These are phyloP conservation scores for Lasius fuliginosus DNA, from an alignment of 2,888 invertebrate species.

Conservation along the genomic window DNA sequence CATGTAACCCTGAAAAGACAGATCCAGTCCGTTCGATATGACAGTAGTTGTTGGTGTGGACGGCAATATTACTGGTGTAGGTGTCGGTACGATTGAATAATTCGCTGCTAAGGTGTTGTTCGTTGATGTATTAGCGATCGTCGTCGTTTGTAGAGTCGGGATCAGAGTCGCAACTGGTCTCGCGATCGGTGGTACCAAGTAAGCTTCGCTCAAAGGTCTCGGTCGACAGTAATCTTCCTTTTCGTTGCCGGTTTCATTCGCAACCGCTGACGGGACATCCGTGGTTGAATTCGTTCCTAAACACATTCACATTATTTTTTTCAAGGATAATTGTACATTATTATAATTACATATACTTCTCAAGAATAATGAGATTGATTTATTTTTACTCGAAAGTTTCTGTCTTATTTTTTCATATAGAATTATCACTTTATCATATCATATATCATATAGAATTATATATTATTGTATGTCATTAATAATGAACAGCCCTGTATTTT, in stretches of 20 bases:
- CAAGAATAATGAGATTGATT: neutral
- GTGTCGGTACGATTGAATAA: constrained; percentile 81
- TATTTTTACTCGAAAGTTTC: neutral
- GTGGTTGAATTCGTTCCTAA: constrained; percentile 40
- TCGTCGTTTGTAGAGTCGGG: constrained; percentile 74
- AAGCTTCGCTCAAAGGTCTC: constrained; percentile 86
- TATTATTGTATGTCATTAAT: neutral
- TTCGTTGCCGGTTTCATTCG: constrained; percentile 73
- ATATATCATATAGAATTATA: neutral
- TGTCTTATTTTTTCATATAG: neutral
- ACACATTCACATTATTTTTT: neutral
- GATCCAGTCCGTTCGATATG: constrained; percentile 76
- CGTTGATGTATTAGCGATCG: constrained; percentile 67
- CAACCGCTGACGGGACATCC: constrained; percentile 52
- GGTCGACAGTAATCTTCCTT: constrained; percentile 86
- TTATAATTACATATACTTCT: neutral
- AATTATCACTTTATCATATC: neutral
- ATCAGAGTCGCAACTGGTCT: constrained; percentile 81
- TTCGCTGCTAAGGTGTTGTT: constrained; percentile 76
- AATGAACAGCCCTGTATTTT: neutral
- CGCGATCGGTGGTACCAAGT: constrained; percentile 87
- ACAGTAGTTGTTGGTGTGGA: constrained; percentile 65
- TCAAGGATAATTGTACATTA: neutral
- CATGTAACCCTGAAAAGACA: constrained; percentile 85
- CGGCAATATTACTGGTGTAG: constrained; percentile 75